Evolutionary conservation across 2,888 invertebrate genomes (phyloP), one percentile per base, ranked within the genome.

Genomic region (Lochmaea capreae): DNA sequence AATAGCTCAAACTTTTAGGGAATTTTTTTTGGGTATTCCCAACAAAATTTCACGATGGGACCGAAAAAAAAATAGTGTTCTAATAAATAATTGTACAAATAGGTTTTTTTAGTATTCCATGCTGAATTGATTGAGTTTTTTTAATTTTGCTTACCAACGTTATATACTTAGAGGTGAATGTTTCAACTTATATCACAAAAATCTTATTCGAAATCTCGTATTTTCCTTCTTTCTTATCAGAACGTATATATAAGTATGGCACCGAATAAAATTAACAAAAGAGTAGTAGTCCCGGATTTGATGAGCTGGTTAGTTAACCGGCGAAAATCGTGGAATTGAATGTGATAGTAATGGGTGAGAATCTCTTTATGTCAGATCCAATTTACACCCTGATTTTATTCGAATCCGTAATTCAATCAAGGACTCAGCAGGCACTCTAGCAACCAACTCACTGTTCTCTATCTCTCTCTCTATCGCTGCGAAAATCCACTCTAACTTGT

Each of bases 321-420:
- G 70, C 74, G 77, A 68, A 73, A 75, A 66, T 81, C 79, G 80
- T 74, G 73, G 79, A 85, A 85, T 85, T 85, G 86, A 83, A 85
- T 84, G 86, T 84, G 86, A 86, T 85, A 83, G 84, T 86, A 86
- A 86, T 86, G 85, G 85, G 85, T 80, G 84, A 85, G 84, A 86
- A 86, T 86, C 85, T 85, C 85, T 85, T 85, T 84, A 85, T 82
- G 84, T 81, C 83, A 83, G 84, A 86, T 86, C 84, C 85, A 84
- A 86, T 86, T 86, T 85, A 83, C 79, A 81, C 83, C 83, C 83
- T 84, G 86, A 85, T 86, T 86, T 86, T 85, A 85, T 86, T 86
- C 85, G 85, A 86, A 85, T 84, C 84, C 83, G 84, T 86, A 86
- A 86, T 86, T 86, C 83, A 85, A 86, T 86, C 84, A 84, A 76